Evolutionary conservation across 2,888 invertebrate genomes (phyloP), one percentile per base, ranked within the genome.

Genomic region (Microctonus brassicae): DNA sequence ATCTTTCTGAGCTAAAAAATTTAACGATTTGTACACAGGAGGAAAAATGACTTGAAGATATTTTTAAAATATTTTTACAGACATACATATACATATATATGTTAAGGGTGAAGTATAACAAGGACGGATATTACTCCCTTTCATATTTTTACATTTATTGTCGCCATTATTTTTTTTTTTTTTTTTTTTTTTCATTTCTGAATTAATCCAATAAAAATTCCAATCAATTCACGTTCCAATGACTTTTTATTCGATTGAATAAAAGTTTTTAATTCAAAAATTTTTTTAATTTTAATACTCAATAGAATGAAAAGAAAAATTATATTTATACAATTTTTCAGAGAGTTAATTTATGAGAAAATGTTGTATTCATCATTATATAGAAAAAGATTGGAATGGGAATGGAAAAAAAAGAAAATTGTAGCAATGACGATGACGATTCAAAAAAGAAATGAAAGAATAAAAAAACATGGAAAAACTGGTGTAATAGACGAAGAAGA

Each of bases 121-220:
- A 65, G 65, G 65, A 64, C 55, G 53, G 55, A 33, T 55, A 52
- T 65, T 52, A 55, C 55, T 13, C 53, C 29, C 55, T 29, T 29
- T 29, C 7, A 29, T 7, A 29, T 5, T 29, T 29, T 29, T 5
- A 5, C 29, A 29, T 5, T 29, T 29, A 7, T 29, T 3, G 4
- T 5, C 29, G 7, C 7, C 29, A 29, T 5, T 29, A 29, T 29
- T 29, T 7, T 5, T 5, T 5, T 29, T 29, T 5, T 29, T 29
- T 29, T 29, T 29, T 29, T 29, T 29, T 29, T 17, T 47, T 47
- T 47, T 20, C 2, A 4, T 47, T 47, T 47, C 17, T 0, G 7
- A 17, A 39, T 13, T 39, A 0, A n/a, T 39, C 39, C 13, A 3
- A 39, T n/a, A 39, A 39, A 6, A 9, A n/a, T 39, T 39, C 1